Base-by-base conservation (phyloP, 2,113 vertebrate species). In the Rhinoptilus africanus region DNA sequence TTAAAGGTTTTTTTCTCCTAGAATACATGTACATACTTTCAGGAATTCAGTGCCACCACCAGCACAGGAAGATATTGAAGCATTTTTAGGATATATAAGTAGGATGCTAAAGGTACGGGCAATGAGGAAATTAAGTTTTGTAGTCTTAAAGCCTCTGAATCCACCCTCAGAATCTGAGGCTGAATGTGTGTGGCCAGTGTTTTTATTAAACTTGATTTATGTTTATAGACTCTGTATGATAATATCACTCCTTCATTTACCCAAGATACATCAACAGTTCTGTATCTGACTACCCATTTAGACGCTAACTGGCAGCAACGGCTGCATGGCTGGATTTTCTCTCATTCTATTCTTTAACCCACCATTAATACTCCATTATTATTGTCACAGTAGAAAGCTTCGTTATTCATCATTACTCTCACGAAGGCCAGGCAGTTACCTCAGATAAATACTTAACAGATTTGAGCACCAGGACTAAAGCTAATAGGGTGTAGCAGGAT, bases 281-380 rank as follows among this genome's bases (percentile, higher is more conserved):
- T 34, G 26, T 16, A 69, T 68, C 62, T 50, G 45, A 45, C 43
- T 69, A 1, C 17, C 24, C 13, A 14, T 17, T 82, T 56, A 59
- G 77, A 47, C 2, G 12, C 30, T 56, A 56, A 30, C 50, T 69
- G 67, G 34, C 77, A 75, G n/a, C 59, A 59, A 63, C 14, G 20
- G n/a, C 51, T 78, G 51, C 37, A 14, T 9, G 22, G 56, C 17
- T 88, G 82, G 50, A 69, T 73, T 62, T 83, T 56, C 30, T 60
- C 24, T 60, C 34, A 30, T 60, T 85, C 63, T 72, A 16, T 35
- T 86, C 91, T 47, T 93, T 92, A 57, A 92, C 53, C 90, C 9
- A 5, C 50, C 41, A 45, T 53, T 83, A 90, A 82, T 63, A 39
- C 12, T 19, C 85, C 43, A 53, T 80, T 83, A 88, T 79, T 79